A percentile compares a stretch with the other conserved stretches of the same genome.
These are phyloP conservation scores for Halcyon badia DNA, from an alignment of 2,797 vertebrate genomes.

Conservation along the genomic window DNA sequence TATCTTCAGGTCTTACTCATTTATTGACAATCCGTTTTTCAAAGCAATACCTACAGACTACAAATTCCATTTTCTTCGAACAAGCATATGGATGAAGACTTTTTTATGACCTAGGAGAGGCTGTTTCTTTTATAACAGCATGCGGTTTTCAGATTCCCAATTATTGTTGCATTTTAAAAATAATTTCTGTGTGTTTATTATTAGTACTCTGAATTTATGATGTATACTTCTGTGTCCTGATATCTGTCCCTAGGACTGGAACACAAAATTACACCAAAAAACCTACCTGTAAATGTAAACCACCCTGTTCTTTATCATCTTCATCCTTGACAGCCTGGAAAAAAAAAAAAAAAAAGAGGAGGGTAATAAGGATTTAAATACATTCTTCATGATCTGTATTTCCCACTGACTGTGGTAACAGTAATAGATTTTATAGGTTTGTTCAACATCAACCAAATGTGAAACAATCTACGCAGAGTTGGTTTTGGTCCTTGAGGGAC, in stretches of 20 bases:
- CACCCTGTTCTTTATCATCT: background rate
- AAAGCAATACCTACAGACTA: background rate
- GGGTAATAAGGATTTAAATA: background rate
- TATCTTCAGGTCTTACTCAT: background rate
- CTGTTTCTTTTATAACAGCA: background rate
- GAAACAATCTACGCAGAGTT: background rate
- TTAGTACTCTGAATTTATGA: background rate
- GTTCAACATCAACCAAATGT: slow-evolving; percentile 12
- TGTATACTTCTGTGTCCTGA: background rate
- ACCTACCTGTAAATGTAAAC: background rate
- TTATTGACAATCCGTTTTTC: background rate
- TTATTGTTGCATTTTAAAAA: background rate
- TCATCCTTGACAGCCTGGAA: background rate
- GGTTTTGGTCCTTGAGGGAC: background rate
- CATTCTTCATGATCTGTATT: background rate
- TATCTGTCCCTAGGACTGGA: background rate
- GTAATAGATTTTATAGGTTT: slow-evolving; percentile 1
- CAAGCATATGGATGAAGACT: background rate
- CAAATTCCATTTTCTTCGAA: slow-evolving; percentile 22
- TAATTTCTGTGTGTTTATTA: background rate
- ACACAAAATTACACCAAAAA: background rate
- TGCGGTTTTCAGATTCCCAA: background rate
- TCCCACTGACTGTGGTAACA: background rate
- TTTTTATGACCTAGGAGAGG: background rate
- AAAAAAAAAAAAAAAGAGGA: background rate